phyloP scores from a whole-genome alignment of 2,888 invertebrate species.

The Drosophila greeni region DNA sequence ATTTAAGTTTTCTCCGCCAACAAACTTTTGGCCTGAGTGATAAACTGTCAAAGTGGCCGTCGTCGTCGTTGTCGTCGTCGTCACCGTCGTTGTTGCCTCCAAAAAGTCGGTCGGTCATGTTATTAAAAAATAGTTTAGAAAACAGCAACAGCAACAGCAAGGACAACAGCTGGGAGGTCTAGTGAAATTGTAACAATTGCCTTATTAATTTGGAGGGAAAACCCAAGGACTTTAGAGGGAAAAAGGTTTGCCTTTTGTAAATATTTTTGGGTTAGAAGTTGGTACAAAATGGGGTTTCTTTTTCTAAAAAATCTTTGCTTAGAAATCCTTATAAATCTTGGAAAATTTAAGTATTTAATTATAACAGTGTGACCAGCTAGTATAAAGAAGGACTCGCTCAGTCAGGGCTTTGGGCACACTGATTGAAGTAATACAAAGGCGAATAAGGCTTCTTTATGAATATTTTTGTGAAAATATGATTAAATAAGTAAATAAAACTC shows the following conservation, averaged over 20 bases:
- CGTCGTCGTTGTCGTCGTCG: not conserved
- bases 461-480: too few relatives aligned
- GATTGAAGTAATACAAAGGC: too few relatives aligned
- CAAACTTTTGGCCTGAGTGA: conserved; percentile 16
- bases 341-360: too few relatives aligned
- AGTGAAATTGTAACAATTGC: not conserved
- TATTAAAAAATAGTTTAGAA: conserved; percentile 17
- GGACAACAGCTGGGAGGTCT: not conserved
- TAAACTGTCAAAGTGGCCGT: conserved; percentile 24
- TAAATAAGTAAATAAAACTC: not conserved
- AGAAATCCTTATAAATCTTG: too few relatives aligned
- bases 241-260: rapidly evolving
- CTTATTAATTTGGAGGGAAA: not conserved
- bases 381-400: too few relatives aligned
- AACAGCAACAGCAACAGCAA: not conserved
- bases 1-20: conserved; percentile 19
- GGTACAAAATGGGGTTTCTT: not conserved
- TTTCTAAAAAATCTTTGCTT: too few relatives aligned
- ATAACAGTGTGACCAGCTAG: too few relatives aligned
- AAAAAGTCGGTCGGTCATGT: not conserved
- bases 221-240: not conserved
- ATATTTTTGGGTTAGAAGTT: not conserved
- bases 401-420: too few relatives aligned
- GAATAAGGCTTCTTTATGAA: too few relatives aligned
- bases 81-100: not conserved